These are phyloP conservation scores for Cantharis rufa DNA, from an alignment of 2,888 invertebrate genomes.

Conservation along the genomic window DNA sequence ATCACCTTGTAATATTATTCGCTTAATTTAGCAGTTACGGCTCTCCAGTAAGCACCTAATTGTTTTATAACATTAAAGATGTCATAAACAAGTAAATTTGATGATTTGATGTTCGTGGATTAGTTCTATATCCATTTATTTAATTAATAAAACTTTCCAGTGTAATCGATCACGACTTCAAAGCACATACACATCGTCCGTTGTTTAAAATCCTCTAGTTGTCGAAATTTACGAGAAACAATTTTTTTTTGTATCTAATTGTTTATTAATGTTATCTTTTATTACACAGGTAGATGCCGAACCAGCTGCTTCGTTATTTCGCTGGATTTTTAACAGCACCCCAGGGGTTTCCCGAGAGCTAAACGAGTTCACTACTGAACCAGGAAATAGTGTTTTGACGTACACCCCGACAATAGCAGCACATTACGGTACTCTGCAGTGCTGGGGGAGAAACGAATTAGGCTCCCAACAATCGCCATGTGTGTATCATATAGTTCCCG, in stretches of 20 bases:
- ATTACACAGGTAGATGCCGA: conserved; percentile 70
- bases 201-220: background rate
- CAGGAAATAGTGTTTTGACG: conserved; percentile 51
- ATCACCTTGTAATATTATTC: background rate
- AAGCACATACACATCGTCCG: background rate
- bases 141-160: background rate
- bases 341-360: conserved; percentile 57
- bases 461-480: conserved; percentile 74
- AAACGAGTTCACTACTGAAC: conserved; percentile 53
- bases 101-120: background rate
- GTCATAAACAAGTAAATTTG: background rate
- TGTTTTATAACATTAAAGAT: background rate
- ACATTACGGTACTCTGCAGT: conserved; percentile 79
- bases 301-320: conserved; percentile 67
- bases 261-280: conserved; percentile 16
- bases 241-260: background rate
- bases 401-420: conserved; percentile 65
- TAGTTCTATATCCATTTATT: background rate
- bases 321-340: conserved; percentile 71
- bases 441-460: conserved; percentile 72
- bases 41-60: background rate
- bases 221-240: background rate
- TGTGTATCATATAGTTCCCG: conserved; percentile 75
- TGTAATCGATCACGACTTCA: background rate
- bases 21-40: background rate